phyloP scores from a whole-genome alignment of 2,888 invertebrate species.

The Corbicula japonica region DNA sequence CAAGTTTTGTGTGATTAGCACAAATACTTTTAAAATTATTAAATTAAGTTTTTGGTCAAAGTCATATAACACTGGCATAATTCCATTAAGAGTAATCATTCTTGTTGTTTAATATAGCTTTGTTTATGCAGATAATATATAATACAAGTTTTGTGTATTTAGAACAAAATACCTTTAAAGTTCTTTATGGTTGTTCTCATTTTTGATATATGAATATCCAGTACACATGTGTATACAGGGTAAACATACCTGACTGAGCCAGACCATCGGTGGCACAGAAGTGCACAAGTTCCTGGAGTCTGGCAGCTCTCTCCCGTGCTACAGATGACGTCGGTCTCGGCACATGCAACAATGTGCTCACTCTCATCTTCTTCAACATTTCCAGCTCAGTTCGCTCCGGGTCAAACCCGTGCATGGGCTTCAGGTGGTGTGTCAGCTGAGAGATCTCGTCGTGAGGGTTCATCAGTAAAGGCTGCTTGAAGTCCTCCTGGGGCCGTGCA shows the following conservation, averaged over 20 bases:
- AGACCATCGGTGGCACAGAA: constrained; percentile 83
- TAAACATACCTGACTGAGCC: constrained; percentile 78
- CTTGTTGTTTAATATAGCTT: no score
- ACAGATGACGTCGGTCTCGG: constrained; percentile 72
- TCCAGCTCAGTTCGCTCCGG: constrained; percentile 79
- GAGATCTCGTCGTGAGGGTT: constrained; percentile 81
- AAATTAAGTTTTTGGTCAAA: no score
- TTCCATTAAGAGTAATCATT: no score
- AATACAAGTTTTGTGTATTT: no score
- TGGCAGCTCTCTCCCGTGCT: constrained; percentile 80
- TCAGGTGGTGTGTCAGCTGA: constrained; percentile 80
- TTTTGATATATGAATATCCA: neutral
- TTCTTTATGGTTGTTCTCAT: no score
- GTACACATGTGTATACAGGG: neutral
- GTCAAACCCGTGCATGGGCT: constrained; percentile 79
- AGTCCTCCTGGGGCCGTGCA: constrained; percentile 71
- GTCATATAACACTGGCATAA: no score
- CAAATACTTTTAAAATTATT: no score
- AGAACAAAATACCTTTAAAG: no score
- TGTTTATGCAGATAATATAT: no score
- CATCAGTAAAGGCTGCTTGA: constrained; percentile 80
- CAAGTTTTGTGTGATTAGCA: no score
- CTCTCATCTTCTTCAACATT: constrained; percentile 53
- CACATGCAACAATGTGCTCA: constrained; percentile 66
- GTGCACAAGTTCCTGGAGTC: constrained; percentile 85